phyloP scores from a whole-genome alignment of 2,797 vertebrate species.

The Xenopus petersii region DNA sequence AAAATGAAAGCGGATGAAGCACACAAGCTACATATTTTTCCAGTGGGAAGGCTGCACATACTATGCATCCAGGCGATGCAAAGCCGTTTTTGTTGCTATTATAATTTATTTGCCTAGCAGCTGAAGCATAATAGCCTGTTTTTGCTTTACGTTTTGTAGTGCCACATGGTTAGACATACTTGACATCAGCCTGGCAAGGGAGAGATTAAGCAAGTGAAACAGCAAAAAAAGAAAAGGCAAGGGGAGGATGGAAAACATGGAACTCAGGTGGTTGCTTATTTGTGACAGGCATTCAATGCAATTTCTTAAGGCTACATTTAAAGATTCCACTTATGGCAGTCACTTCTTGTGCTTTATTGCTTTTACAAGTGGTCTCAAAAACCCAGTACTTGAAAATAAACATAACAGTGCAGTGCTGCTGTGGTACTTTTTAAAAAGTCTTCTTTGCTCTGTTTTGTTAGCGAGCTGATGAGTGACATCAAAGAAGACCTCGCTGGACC shows the following conservation, averaged over 20 bases:
- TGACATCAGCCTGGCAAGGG: slow-evolving; percentile 46
- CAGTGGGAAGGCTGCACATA: not conserved
- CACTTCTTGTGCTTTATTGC: slow-evolving; percentile 91
- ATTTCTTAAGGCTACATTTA: slow-evolving; percentile 68
- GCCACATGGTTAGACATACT: slow-evolving; percentile 50
- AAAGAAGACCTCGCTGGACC: slow-evolving; percentile 78
- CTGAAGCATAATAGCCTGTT: slow-evolving; percentile 23
- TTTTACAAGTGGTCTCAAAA: slow-evolving; percentile 90
- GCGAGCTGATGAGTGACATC: slow-evolving; percentile 97
- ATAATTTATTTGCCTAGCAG: slow-evolving; percentile 48
- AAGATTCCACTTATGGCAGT: slow-evolving; percentile 82
- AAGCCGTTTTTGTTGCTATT: slow-evolving; percentile 15
- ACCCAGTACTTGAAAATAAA: slow-evolving; percentile 87
- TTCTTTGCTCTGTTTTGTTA: slow-evolving; percentile 92
- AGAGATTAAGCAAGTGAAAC: slow-evolving; percentile 36
- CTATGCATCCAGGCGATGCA: slow-evolving; percentile 2
- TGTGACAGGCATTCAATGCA: slow-evolving; percentile 53
- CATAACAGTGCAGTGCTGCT: slow-evolving; percentile 72
- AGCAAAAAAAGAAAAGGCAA: slow-evolving; percentile 21
- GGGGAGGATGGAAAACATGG: slow-evolving; percentile 39
- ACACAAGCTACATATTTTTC: no score
- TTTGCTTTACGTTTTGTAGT: slow-evolving; percentile 13
- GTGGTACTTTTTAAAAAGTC: slow-evolving; percentile 69
- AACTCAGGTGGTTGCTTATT: slow-evolving; percentile 51
- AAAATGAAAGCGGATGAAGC: no score